Evolutionary conservation across 2,113 vertebrate genomes (phyloP).

Genomic region (Caretta caretta): DNA sequence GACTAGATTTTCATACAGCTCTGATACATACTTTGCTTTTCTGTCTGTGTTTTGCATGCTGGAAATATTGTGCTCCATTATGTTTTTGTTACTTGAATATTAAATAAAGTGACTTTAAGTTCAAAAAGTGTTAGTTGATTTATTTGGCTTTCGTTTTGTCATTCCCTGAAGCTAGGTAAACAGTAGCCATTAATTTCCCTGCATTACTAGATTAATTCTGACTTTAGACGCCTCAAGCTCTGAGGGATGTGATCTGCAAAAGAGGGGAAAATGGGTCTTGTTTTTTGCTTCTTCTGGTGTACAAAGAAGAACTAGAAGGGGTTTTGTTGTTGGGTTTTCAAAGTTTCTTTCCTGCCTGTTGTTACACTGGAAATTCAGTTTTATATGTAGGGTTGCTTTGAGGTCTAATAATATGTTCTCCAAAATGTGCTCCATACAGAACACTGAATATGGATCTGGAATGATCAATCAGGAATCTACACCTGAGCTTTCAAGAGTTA

Average conservation of each 20-base stretch:
- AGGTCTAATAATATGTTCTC: no score
- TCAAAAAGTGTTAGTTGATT: background rate
- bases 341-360: background rate
- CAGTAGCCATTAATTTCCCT: background rate
- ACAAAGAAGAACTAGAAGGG: background rate
- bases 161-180: background rate
- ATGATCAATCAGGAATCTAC: no score
- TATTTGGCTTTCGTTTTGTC: background rate
- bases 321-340: background rate
- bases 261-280: background rate
- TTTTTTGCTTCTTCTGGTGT: background rate
- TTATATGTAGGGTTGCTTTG: background rate
- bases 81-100: constrained; percentile 68
- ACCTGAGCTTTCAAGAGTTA: background rate
- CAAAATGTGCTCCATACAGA: background rate
- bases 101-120: constrained; percentile 55
- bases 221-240: background rate
- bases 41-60: constrained; percentile 34
- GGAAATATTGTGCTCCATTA: constrained; percentile 25
- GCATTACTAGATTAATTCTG: background rate
- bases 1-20: background rate
- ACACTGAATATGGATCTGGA: background rate
- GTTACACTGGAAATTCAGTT: background rate
- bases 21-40: background rate
- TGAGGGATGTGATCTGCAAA: background rate